Percentiles rank a stretch among this genome's conserved stretches.
Conservation (phyloP, 2,888 invertebrate species). For the Adelphocoris suturalis region DNA sequence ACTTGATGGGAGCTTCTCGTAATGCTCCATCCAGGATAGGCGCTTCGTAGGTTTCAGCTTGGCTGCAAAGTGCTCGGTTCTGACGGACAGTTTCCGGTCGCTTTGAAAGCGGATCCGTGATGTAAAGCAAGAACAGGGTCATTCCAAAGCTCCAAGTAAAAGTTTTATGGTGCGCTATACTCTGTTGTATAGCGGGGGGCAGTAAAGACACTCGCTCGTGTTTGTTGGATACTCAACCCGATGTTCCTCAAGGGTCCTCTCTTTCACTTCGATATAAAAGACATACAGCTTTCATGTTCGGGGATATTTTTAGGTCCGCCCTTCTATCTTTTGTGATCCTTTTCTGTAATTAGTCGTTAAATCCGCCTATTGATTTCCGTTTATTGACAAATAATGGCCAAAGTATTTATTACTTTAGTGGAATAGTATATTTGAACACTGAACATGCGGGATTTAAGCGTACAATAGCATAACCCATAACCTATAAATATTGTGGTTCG, state of each 20-base stretch:
- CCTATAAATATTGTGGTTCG: too few species aligned
- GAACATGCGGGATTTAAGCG: too few species aligned
- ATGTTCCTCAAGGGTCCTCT: conserved; percentile 6
- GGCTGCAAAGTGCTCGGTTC: not conserved
- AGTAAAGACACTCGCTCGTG: conserved; percentile 29
- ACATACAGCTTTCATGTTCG: conserved; percentile 30
- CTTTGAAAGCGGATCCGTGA: conserved; percentile 18
- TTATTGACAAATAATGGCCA: too few species aligned
- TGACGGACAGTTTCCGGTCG: conserved; percentile 12
- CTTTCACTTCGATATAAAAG: conserved; percentile 31
- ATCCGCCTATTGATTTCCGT: too few species aligned
- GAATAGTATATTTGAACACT: too few species aligned
- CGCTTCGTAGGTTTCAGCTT: not conserved
- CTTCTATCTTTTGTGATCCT: not conserved
- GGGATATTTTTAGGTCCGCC: not conserved
- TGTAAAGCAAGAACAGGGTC: conserved; percentile 34
- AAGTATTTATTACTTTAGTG: too few species aligned
- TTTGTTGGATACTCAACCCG: conserved; percentile 17
- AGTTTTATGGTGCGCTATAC: not conserved
- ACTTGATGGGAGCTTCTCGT: not conserved
- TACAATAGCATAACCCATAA: too few species aligned
- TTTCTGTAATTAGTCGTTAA: not conserved
- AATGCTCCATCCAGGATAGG: not conserved
- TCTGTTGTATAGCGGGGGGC: not conserved
- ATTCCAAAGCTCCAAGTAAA: conserved; percentile 16